phyloP scores from a whole-genome alignment of 1,140 invertebrate species.

The Steinernema khuongi region DNA sequence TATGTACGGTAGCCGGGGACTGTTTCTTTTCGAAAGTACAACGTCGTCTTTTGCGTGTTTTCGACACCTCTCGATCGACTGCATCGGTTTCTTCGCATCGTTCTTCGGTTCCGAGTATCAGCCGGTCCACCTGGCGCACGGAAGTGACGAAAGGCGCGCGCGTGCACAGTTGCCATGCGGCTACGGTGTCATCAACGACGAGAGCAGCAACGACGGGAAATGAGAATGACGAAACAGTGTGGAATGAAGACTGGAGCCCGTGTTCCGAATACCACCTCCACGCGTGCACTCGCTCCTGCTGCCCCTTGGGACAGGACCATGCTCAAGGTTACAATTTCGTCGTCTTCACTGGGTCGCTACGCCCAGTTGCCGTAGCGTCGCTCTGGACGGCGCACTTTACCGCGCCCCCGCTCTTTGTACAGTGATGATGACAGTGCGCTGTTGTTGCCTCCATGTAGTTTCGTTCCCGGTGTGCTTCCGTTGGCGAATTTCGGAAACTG shows the following conservation, averaged over 20 bases:
- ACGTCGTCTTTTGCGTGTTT: neutral
- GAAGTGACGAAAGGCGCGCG: constrained; percentile 1
- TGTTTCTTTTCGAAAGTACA: neutral
- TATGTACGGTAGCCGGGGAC: neutral
- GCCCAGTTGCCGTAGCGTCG: neutral
- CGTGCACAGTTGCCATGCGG: neutral
- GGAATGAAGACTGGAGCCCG: neutral
- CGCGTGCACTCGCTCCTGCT: neutral
- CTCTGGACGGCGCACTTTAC: no score
- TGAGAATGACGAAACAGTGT: constrained; percentile 9
- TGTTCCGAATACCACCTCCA: neutral
- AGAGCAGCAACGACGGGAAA: neutral
- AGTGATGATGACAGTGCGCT: neutral
- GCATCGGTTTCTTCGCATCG: neutral
- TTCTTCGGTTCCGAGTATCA: neutral
- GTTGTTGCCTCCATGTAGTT: neutral
- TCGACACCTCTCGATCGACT: neutral
- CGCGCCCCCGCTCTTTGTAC: neutral
- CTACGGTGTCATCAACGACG: neutral
- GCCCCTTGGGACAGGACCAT: neutral
- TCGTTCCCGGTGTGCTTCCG: neutral
- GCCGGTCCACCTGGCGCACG: neutral
- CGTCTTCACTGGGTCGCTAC: neutral
- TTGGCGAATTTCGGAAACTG: neutral
- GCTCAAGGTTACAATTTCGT: constrained; percentile 5